phyloP scores from a whole-genome alignment of 2,888 invertebrate genomes.

The Anarsia innoxiella region DNA sequence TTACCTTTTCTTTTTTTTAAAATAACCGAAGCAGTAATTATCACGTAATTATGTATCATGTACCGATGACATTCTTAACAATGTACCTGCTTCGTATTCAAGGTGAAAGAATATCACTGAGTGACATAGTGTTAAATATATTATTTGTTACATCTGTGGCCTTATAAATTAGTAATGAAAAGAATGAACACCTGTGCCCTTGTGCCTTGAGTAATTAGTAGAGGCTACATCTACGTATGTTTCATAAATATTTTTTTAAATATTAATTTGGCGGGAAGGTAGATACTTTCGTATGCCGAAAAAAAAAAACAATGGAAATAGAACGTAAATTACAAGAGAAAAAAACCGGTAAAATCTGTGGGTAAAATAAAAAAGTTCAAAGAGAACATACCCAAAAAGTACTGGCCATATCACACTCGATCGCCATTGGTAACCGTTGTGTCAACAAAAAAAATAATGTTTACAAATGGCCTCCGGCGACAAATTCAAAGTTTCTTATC shows the following conservation, averaged over 20 bases:
- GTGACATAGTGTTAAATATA: neutral
- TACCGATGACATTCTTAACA: too few species aligned
- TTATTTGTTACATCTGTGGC: constrained; percentile 3
- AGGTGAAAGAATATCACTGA: too few species aligned
- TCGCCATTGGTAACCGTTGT: constrained; percentile 63
- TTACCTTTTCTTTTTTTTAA: too few species aligned
- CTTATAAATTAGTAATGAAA: constrained; percentile 12
- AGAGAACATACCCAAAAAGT: constrained; percentile 24
- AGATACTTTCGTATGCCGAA: too few species aligned
- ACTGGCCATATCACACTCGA: constrained; percentile 51
- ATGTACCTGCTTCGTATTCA: too few species aligned
- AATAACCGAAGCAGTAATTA: too few species aligned
- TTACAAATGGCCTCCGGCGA: constrained; percentile 62
- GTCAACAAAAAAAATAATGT: constrained; percentile 66
- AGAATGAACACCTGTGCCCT: constrained; percentile 40
- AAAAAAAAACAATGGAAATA: neutral
- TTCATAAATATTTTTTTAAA: too few species aligned
- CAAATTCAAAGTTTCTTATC: constrained; percentile 50
- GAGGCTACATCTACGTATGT: too few species aligned
- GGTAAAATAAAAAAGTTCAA: constrained; percentile 10
- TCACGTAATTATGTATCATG: too few species aligned
- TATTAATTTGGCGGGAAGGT: too few species aligned
- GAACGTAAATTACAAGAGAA: constrained; percentile 1
- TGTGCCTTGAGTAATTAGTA: neutral
- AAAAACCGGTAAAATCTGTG: constrained; percentile 4